These are phyloP conservation scores for Boleophthalmus pectinirostris DNA, from an alignment of 2,113 vertebrate genomes.

Conservation along the genomic window DNA sequence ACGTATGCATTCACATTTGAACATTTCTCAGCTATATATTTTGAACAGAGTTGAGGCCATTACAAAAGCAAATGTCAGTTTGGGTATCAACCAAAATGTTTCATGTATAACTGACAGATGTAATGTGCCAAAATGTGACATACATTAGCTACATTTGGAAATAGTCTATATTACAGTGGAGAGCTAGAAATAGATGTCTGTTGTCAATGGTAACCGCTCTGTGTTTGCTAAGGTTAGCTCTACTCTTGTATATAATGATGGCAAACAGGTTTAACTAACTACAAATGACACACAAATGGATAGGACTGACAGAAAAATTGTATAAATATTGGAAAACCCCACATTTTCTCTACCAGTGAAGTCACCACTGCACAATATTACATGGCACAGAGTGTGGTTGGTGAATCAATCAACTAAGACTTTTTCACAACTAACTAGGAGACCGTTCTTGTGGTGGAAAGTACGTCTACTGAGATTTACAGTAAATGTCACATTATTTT, in stretches of 20 bases:
- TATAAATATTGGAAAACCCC: constrained; percentile 5
- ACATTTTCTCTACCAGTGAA: constrained; percentile 20
- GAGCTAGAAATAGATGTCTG: background rate
- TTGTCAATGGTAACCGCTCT: background rate
- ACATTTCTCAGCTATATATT: background rate
- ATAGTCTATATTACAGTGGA: background rate
- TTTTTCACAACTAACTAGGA: constrained; percentile 16
- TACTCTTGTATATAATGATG: background rate
- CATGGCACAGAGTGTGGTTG: constrained; percentile 28
- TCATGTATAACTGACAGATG: background rate
- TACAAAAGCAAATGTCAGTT: constrained; percentile 26
- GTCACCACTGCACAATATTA: constrained; percentile 23
- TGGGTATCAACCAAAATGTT: constrained; percentile 9
- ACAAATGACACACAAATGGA: constrained; percentile 5
- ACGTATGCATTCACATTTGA: constrained; percentile 8
- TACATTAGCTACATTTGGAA: constrained; percentile 18
- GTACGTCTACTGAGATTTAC: constrained; percentile 1
- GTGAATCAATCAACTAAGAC: constrained; percentile 44
- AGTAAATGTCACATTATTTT: constrained; percentile 12
- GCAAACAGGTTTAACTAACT: background rate
- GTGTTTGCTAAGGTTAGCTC: background rate
- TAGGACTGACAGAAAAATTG: background rate
- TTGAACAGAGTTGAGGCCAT: constrained; percentile 20
- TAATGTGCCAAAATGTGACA: background rate
- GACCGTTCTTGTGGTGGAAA: constrained; percentile 31